These are phyloP conservation scores for Falco peregrinus DNA, from an alignment of 2,797 vertebrate species.

Conservation along the genomic window DNA sequence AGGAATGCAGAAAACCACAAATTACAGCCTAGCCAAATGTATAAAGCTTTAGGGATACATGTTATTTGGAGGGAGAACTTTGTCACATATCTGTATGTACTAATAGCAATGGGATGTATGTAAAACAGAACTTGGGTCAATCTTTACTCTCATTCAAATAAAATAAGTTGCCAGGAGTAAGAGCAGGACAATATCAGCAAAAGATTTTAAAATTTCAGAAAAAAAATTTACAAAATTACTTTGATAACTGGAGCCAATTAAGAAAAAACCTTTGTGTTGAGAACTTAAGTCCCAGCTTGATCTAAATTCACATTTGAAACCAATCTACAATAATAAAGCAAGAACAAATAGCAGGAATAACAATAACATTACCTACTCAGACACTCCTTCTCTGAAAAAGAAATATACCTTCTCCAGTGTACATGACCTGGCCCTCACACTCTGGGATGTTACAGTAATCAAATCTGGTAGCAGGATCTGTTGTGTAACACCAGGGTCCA, in stretches of 20 bases:
- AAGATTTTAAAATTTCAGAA: background rate
- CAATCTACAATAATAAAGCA: background rate
- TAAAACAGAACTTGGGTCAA: background rate
- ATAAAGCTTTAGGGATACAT: background rate
- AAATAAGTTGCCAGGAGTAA: background rate
- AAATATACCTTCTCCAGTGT: conserved; percentile 33
- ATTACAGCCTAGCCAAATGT: background rate
- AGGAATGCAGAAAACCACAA: background rate
- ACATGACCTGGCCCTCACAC: conserved; percentile 77
- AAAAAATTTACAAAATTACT: background rate
- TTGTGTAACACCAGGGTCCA: conserved; percentile 97
- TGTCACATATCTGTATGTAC: background rate
- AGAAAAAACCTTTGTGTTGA: background rate
- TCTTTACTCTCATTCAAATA: background rate
- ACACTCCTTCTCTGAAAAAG: background rate
- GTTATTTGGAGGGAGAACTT: background rate
- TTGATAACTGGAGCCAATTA: background rate
- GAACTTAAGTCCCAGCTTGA: background rate
- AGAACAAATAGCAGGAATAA: background rate
- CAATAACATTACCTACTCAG: background rate
- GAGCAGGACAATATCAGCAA: background rate
- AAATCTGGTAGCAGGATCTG: conserved; percentile 77
- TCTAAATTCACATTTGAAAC: background rate
- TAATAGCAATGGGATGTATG: background rate
- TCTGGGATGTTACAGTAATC: conserved; percentile 85